Evolutionary conservation across 2,888 invertebrate genomes (phyloP).

Genomic region (Erynnis tages): DNA sequence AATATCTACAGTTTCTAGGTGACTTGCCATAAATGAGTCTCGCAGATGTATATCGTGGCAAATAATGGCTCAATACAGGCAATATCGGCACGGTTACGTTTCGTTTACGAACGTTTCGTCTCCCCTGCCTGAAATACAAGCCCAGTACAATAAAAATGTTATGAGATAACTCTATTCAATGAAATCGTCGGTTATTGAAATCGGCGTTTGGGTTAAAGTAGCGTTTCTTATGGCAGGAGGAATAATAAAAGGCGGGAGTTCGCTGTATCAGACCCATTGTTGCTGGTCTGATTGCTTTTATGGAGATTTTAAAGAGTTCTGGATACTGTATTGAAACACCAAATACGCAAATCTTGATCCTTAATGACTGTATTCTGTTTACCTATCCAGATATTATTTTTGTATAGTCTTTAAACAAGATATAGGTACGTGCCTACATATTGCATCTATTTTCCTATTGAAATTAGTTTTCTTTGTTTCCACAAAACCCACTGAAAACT

Average conservation of each 20-base stretch:
- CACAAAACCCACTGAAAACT: too few species aligned
- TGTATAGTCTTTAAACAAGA: too few species aligned
- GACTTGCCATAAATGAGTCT: slow-evolving; percentile 53
- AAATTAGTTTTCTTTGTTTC: too few species aligned
- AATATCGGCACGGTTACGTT: slow-evolving; percentile 63
- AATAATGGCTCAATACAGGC: slow-evolving; percentile 59
- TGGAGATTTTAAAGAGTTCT: slow-evolving; percentile 35
- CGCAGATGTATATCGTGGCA: slow-evolving; percentile 34
- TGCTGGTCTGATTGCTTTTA: slow-evolving; percentile 52
- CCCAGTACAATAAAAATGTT: slow-evolving; percentile 79
- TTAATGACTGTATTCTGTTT: too few species aligned
- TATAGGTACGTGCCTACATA: too few species aligned
- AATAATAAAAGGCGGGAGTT: slow-evolving; percentile 54
- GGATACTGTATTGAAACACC: background rate
- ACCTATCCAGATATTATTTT: too few species aligned
- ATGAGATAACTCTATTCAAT: slow-evolving; percentile 78
- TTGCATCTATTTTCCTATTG: too few species aligned
- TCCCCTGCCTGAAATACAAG: slow-evolving; percentile 60
- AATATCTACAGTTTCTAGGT: slow-evolving; percentile 59
- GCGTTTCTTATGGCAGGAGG: slow-evolving; percentile 54
- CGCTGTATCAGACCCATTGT: slow-evolving; percentile 50
- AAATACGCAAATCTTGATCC: background rate
- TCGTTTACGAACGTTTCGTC: slow-evolving; percentile 33
- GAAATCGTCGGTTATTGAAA: slow-evolving; percentile 76
- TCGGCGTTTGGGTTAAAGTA: slow-evolving; percentile 67